Evolutionary conservation across 2,113 vertebrate genomes (phyloP), one percentile per base, ranked within the genome.

Genomic region (Osmerus eperlanus): DNA sequence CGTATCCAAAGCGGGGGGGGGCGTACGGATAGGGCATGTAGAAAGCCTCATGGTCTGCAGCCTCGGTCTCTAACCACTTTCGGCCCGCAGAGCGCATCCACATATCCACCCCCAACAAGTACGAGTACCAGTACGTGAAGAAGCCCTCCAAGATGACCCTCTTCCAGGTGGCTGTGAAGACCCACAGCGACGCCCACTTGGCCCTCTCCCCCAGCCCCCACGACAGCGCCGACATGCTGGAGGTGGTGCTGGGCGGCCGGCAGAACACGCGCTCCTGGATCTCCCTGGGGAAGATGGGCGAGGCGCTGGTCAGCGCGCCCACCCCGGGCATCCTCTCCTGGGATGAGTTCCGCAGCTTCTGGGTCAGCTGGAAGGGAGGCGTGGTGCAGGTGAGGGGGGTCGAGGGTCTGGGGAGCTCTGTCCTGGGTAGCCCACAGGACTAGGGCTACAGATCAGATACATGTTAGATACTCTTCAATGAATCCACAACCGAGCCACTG

Each of bases 101-200:
- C 86, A 95, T 97, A 90, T 97, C 95, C 78, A 97, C 94, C 0
- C 95, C 96, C 18, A 97, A 97, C 88, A 97, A 97, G 19, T 97
- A 97, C 0, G 96, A 98, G 81, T 98, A 97, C 88, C 96, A 97
- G 74, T 97, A 97, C 18, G 83, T 97, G 82, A 96, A 93, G 88
- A 95, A 94, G 69, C 96, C 95, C 0, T 89, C 88, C 73, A 87
- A 83, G 81, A 94, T 96, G 92, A 93, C 81, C 0, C 90, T 90
- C 75, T 95, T 97, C 65, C 92, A 94, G 56, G 84, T 96, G 23
- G 90, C 95, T 0, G 94, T 97, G 72, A 95, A 96, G 85, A 96
- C 94, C 0, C 96, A 98, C 92, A 95, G 95, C 0, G 92, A 95
- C 0, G 96, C 95, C 51, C 94, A 94, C 54, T 75, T 98, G 28